Base-by-base conservation (phyloP, 1,140 invertebrate species). In the Acromyrmex charruanus region DNA sequence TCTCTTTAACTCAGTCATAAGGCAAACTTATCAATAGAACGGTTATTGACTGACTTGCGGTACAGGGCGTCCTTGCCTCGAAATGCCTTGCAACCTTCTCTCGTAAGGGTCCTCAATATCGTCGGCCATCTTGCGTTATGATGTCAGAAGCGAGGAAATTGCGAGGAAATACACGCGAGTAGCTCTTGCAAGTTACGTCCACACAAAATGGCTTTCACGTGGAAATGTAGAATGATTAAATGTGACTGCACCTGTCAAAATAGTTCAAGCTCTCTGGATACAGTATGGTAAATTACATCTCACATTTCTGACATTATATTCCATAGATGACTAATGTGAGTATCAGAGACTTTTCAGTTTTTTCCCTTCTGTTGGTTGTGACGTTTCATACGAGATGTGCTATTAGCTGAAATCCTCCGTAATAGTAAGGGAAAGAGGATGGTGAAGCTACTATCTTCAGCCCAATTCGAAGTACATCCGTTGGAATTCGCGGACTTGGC, bases 111-210 rank as follows among this genome's bases (percentile, higher is more conserved):
- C 25, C 39, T 84, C 69, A 49, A 74, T 61, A 82, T 82, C 44
- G 69, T n/a, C 69, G 68, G 53, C 68, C 65, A 81, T 81, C 55
- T 61, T 75, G 80, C 55, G 35, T 74, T 49, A 82, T 82, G 68
- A 81, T 55, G 80, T 61, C 80, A 84, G 55, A 74, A 51, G 69
- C 55, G 69, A 75, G 80, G 80, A 84, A 84, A 75, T 74, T 84
- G 80, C 69, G 69, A 84, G 80, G 80, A 84, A 75, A 84, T 84
- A 84, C 69, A 74, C 39, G 69, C 39, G 69, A 75, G 69, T 75
- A 31, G 72, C 39, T 84, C 69, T 51, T 18, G 68, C 55, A 59
- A 72, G 28, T 80, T 80, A 80, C 31, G 63, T 80, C n/a, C 63
- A 21, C 63, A 44, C 49, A 71, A 65, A 71, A 69, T 69, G 16